These are phyloP conservation scores for Geopemphigus sp. DNA, from an alignment of 1,140 invertebrate genomes.

Conservation along the genomic window DNA sequence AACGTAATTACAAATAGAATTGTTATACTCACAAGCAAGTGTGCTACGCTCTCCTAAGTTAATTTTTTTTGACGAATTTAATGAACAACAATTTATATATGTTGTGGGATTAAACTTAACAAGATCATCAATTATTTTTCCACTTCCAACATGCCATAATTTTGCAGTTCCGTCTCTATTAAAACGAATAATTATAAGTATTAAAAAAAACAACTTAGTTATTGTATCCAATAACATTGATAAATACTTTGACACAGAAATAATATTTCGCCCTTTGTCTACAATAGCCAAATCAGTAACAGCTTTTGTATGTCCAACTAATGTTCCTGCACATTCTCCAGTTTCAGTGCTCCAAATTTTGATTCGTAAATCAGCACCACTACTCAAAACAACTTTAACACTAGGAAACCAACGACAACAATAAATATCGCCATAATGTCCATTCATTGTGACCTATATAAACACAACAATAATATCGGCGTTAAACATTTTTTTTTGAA, in stretches of 20 bases:
- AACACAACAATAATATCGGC: conserved; percentile 17
- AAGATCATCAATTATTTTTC: conserved; percentile 30
- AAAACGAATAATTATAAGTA: background rate
- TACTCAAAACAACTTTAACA: conserved; percentile 66
- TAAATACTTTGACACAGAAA: conserved; percentile 66
- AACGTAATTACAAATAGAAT: background rate
- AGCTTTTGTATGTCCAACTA: conserved; percentile 67
- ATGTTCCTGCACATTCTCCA: conserved; percentile 66
- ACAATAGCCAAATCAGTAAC: conserved; percentile 67
- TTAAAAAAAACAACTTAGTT: background rate
- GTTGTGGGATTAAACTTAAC: background rate
- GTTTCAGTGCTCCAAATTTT: conserved; percentile 71
- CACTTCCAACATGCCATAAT: conserved; percentile 47
- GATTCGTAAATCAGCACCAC: conserved; percentile 68
- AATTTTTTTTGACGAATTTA: background rate
- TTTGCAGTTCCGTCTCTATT: conserved; percentile 43
- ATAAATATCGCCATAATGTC: conserved; percentile 70
- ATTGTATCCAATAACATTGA: background rate
- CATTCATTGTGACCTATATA: conserved; percentile 62
- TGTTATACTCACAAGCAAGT: conserved; percentile 26
- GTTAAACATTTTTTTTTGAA: background rate
- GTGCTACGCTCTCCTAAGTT: conserved; percentile 1
- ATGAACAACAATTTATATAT: conserved; percentile 52
- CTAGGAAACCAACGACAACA: conserved; percentile 71
- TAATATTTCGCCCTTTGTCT: conserved; percentile 70